Evolutionary conservation across 2,797 vertebrate genomes (phyloP), one percentile per base, ranked within the genome.

Genomic region (Sebastolobus alascanus): DNA sequence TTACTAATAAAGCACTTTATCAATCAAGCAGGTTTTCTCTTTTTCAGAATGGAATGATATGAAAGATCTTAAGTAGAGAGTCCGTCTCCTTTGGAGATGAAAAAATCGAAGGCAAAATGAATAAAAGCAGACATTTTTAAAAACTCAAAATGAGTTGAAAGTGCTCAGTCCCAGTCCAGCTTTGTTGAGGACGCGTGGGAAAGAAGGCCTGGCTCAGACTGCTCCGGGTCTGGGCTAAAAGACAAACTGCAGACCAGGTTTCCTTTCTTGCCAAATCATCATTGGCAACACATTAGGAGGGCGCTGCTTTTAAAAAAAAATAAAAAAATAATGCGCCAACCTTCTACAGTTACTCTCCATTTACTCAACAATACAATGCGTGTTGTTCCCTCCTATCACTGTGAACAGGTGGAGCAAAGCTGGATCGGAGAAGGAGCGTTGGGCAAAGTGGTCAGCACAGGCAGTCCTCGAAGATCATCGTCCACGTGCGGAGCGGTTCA

Each of bases 21-120:
- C 96, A 95, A 95, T 96, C 92, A 97, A 97, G 96, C 95, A 94
- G 93, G 88, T 94, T 94, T 89, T 95, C 89, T 96, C 96, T 94
- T 95, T 96, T 96, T 98, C 96, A 97, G 96, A 97, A 98, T 94
- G 93, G 25, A 25, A 25, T 25, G 25, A 25, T 25, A 25, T 25
- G 25, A 25, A 25, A 25, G 25, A 25, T 25, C 25, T 25, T 25
- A 25, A 25, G 25, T 25, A 25, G 25, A 25, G 25, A 25, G 25
- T 25, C 25, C 25, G 25, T 25, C 25, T 25, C 25, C 25, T 25
- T 25, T 25, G 25, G 25, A 25, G 25, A 25, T 25, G 25, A 25
- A 25, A 25, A 25, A 25, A 25, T 25, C 25, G 25, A 25, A 25
- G 25, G 25, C 25, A 25, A 25, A 25, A 25, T 25, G 25, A 25